Base-by-base conservation (phyloP, 1,140 invertebrate genomes). In the Ctenoplectra terminalis region DNA sequence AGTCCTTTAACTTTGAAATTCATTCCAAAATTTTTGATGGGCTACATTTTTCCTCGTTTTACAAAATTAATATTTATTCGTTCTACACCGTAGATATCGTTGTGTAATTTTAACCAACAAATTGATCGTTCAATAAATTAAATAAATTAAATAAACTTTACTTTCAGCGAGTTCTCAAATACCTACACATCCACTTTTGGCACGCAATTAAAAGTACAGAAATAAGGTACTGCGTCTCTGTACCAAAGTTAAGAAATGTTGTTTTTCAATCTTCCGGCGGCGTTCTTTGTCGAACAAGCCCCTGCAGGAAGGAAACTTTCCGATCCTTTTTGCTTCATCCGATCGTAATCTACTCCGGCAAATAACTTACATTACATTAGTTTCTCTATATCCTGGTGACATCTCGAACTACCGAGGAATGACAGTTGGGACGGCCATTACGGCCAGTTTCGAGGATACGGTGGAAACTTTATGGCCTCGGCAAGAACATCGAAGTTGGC, bases 331-430 rank as follows among this genome's bases (percentile, higher is more conserved):
- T 77, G 26, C 34, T 31, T 34, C 52, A 9, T 43, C 64, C 40
- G 43, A 69, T 82, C 58, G 64, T 77, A 82, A 82, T 78, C 74
- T 70, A 70, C 56, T 82, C 40, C 17, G 29, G 64, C 74, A 70
- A 82, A 82, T 82, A 77, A 77, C 74, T 77, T 78, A 82, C 74
- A 63, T 82, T 82, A 78, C 80, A 70, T 82, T 78, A 78, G 54
- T 63, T 78, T 76, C 74, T 34, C 46, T 46, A 40, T 82, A 52
- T 82, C 56, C 56, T 37, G 43, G 66, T 79, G 81, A 79, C 50
- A 54, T 79, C 48, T 20, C 52, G 31, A 78, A 71, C 29, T 79
- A 72, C 48, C 58, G 13, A 66, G 50, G 29, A 78, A 73, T 83
- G 82, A 83, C 82, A 83, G 77, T 74, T 46, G 52, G 17, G 50